Evolutionary conservation across 35 echinoderm and acorn worm species (phyloP).

Genomic region (Ophioderma brevispina): DNA sequence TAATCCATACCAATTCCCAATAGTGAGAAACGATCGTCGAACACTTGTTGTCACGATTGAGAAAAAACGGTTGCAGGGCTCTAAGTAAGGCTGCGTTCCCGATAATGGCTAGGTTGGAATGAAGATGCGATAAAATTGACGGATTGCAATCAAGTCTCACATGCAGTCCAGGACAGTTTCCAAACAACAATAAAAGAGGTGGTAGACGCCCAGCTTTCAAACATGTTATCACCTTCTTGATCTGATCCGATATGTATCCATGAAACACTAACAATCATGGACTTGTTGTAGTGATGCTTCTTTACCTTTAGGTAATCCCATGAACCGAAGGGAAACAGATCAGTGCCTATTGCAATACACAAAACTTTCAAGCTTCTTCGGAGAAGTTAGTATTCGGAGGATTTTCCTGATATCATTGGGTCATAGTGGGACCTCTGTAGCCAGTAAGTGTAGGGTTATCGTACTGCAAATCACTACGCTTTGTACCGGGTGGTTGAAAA

Average conservation of each 20-base stretch:
- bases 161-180: background rate
- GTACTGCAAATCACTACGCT: background rate
- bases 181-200: background rate
- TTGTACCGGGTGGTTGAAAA: background rate
- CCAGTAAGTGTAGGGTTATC: background rate
- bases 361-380: too few relatives aligned
- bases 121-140: constrained; percentile 16
- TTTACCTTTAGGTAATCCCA: background rate
- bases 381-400: background rate
- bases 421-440: background rate
- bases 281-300: background rate
- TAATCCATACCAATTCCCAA: background rate
- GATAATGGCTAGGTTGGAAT: constrained; percentile 1
- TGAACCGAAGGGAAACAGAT: too few relatives aligned
- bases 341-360: too few relatives aligned
- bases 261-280: constrained; percentile 49
- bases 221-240: background rate
- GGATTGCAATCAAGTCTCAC: too few relatives aligned
- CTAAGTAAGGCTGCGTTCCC: background rate
- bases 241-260: background rate
- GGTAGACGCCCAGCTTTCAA: background rate
- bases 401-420: background rate
- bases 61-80: background rate
- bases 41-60: constrained; percentile 13
- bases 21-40: background rate